These are phyloP conservation scores for Pilophorus perplexus DNA, from an alignment of 2,888 invertebrate genomes.

Conservation along the genomic window DNA sequence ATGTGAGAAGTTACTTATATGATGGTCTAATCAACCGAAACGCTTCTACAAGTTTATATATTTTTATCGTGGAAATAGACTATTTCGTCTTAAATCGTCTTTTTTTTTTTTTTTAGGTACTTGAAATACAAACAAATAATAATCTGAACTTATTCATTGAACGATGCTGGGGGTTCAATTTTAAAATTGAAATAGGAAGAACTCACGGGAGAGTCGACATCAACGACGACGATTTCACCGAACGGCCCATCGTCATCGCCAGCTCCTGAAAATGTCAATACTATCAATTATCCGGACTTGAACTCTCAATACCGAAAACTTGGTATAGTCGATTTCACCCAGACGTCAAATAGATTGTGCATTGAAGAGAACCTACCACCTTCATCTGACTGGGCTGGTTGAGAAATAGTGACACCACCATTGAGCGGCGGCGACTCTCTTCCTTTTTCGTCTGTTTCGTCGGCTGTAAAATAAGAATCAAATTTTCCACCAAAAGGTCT, in stretches of 20 bases:
- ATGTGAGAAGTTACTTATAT: no score
- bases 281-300: no score
- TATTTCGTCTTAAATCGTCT: no score
- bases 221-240: constrained; percentile 44
- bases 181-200: not conserved
- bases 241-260: constrained; percentile 12
- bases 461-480: not conserved
- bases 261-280: constrained; percentile 12
- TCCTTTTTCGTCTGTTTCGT: constrained; percentile 8
- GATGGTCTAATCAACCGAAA: no score
- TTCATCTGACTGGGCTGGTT: not conserved
- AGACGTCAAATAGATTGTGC: not conserved
- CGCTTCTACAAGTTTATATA: no score
- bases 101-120: no score
- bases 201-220: constrained; percentile 42
- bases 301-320: no score
- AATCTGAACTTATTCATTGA: no score
- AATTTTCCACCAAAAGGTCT: no score
- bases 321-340: not conserved
- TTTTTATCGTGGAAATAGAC: no score
- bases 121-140: no score
- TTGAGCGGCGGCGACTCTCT: not conserved
- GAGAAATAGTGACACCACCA: not conserved
- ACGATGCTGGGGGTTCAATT: not conserved
- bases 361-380: not conserved